phyloP scores from a whole-genome alignment of 1,140 invertebrate species.

The Schlechtendalia chinensis region DNA sequence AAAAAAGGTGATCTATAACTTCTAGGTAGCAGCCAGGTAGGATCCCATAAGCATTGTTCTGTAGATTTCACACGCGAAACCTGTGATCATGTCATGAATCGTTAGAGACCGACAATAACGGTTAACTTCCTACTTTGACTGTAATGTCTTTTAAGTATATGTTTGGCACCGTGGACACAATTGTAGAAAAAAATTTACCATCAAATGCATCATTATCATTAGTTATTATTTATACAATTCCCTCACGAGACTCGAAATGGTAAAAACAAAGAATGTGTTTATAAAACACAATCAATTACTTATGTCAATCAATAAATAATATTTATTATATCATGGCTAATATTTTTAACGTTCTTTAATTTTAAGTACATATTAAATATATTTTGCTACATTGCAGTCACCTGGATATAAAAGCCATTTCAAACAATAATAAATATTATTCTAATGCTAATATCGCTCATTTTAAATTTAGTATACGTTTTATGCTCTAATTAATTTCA shows the following conservation, averaged over 20 bases:
- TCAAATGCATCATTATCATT: not conserved
- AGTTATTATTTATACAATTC: not conserved
- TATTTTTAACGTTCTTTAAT: too few relatives aligned
- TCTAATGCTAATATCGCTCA: too few relatives aligned
- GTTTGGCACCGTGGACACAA: conserved; percentile 16
- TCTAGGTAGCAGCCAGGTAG: conserved; percentile 24
- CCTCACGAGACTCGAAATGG: not conserved
- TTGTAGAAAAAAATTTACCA: not conserved
- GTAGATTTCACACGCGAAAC: conserved; percentile 15
- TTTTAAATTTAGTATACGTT: too few relatives aligned
- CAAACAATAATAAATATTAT: too few relatives aligned
- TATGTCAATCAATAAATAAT: too few relatives aligned
- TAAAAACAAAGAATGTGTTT: too few relatives aligned
- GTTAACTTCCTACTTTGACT: conserved; percentile 26
- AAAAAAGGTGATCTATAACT: conserved; percentile 17
- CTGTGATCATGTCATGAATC: conserved; percentile 34
- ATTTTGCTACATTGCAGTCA: too few relatives aligned
- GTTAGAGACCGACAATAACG: conserved; percentile 36
- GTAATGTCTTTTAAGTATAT: conserved; percentile 35
- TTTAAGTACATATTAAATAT: too few relatives aligned
- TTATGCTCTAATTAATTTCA: too few relatives aligned
- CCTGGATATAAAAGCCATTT: too few relatives aligned
- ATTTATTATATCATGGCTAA: too few relatives aligned
- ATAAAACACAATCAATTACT: too few relatives aligned
- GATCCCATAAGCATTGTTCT: conserved; percentile 16